These are phyloP conservation scores for Zophobas morio DNA, from an alignment of 1,140 invertebrate species.

Conservation along the genomic window DNA sequence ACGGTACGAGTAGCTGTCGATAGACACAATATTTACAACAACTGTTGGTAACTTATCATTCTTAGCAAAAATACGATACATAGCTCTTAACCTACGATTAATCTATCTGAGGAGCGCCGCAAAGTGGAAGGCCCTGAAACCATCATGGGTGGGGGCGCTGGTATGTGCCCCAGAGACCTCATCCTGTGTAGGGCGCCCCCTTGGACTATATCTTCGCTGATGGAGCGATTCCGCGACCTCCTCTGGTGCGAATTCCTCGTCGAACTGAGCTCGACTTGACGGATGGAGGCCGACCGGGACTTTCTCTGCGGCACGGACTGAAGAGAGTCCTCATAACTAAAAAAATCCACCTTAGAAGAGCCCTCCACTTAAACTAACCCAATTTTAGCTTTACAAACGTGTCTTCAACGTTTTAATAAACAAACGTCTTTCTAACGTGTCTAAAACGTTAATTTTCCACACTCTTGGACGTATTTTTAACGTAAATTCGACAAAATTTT, in stretches of 20 bases:
- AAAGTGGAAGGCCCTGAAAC: conserved; percentile 55
- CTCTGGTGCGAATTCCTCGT: conserved; percentile 38
- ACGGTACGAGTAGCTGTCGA: too few species aligned
- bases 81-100: conserved; percentile 38
- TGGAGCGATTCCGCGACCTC: conserved; percentile 58
- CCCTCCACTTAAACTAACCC: neutral
- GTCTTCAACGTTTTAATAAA: too few species aligned
- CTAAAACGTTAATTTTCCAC: too few species aligned
- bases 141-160: conserved; percentile 50
- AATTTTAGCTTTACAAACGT: conserved; percentile 44
- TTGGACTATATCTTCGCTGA: conserved; percentile 57
- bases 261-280: conserved; percentile 25
- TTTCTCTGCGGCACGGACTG: conserved; percentile 55
- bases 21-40: conserved; percentile 22
- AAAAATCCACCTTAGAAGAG: conserved; percentile 14
- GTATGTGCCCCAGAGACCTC: conserved; percentile 50
- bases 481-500: too few species aligned
- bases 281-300: conserved; percentile 46
- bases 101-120: conserved; percentile 55
- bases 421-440: too few species aligned
- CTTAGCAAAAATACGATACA: neutral
- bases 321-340: conserved; percentile 59
- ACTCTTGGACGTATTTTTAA: too few species aligned
- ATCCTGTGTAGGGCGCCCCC: conserved; percentile 52
- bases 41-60: conserved; percentile 6